Conservation (phyloP, 1,140 invertebrate species). For the Drosophila varians region DNA sequence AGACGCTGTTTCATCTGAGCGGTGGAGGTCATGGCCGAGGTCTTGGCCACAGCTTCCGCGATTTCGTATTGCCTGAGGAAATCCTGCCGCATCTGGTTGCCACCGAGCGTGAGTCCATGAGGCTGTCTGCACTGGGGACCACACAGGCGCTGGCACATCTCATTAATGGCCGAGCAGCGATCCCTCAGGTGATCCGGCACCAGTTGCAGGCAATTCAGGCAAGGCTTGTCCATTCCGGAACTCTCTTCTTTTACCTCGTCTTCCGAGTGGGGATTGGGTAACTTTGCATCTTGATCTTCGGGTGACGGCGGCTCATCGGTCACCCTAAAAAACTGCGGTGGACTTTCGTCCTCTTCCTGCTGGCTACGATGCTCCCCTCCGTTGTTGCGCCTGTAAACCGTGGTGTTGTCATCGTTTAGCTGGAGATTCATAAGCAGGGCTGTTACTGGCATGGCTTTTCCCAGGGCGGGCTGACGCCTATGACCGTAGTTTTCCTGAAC, state of each 20-base stretch:
- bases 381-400: constrained; percentile 30
- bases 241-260: constrained; percentile 23
- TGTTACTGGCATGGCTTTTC: constrained; percentile 81
- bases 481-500: constrained; percentile 62
- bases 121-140: constrained; percentile 63
- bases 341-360: constrained; percentile 53
- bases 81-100: constrained; percentile 69
- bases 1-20: constrained; percentile 84
- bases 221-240: constrained; percentile 32
- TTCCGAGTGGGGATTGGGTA: constrained; percentile 16
- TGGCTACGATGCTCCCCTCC: neutral
- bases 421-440: constrained; percentile 67
- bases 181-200: constrained; percentile 31
- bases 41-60: constrained; percentile 86
- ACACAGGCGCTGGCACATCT: constrained; percentile 73
- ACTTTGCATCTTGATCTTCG: constrained; percentile 6
- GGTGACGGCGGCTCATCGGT: constrained; percentile 58
- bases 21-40: constrained; percentile 85
- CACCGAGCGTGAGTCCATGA: constrained; percentile 57
- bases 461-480: constrained; percentile 70
- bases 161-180: constrained; percentile 55
- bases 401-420: constrained; percentile 4
- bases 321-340: constrained; percentile 60
- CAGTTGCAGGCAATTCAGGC: constrained; percentile 55
- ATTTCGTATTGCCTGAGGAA: constrained; percentile 85